A percentile compares a stretch with the other conserved stretches of the same genome.
These are phyloP conservation scores for Globodera rostochiensis DNA, from an alignment of 1,140 invertebrate species.

Conservation along the genomic window DNA sequence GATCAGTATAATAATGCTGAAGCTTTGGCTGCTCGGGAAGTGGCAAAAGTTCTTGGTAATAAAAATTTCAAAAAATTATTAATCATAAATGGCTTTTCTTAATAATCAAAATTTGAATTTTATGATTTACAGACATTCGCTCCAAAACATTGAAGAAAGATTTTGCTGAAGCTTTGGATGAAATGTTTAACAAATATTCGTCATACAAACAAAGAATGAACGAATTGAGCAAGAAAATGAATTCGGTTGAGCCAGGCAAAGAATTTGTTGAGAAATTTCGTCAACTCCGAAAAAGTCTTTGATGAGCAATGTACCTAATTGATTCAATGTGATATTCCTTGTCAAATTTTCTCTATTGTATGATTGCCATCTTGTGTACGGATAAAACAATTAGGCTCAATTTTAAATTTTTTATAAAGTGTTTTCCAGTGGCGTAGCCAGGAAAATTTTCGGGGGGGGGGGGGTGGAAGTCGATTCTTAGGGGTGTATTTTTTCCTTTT, in stretches of 20 bases:
- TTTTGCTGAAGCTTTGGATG: background rate
- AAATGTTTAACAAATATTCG: background rate
- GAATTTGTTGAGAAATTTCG: background rate
- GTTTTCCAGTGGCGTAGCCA: too few species aligned
- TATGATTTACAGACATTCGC: background rate
- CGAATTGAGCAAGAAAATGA: background rate
- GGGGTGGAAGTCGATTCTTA: too few species aligned
- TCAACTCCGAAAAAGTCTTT: background rate
- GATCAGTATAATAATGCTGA: slow-evolving; percentile 39
- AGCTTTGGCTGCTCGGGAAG: background rate
- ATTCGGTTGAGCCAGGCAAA: background rate
- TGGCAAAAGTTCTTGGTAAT: background rate
- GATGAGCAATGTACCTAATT: background rate
- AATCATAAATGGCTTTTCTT: background rate
- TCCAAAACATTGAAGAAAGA: background rate
- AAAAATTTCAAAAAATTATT: background rate
- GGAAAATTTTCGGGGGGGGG: too few species aligned
- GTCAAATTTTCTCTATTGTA: too few species aligned
- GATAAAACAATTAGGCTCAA: too few species aligned
- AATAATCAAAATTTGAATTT: too few species aligned
- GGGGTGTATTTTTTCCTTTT: too few species aligned
- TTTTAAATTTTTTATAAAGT: too few species aligned
- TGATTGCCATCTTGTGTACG: too few species aligned
- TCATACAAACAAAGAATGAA: background rate
- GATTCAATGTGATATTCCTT: too few species aligned